Conservation (phyloP, 2,113 vertebrate genomes). For the Limnothrissa miodon region DNA sequence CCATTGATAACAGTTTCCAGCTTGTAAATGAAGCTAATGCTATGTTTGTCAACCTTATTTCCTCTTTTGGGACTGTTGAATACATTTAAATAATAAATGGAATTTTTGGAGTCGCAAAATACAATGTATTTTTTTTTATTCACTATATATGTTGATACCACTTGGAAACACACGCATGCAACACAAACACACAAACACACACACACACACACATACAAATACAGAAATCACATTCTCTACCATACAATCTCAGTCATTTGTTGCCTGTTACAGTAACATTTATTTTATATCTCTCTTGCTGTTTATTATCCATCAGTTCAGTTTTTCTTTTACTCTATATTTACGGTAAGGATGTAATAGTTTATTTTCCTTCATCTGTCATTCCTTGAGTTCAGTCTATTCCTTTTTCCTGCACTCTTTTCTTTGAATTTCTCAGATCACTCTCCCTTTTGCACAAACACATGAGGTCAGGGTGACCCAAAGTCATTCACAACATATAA, state of each 20-base stretch:
- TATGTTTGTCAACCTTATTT: slow-evolving; percentile 71
- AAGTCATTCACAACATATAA: background rate
- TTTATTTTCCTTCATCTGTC: too few species aligned
- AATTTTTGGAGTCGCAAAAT: slow-evolving; percentile 63
- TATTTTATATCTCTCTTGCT: too few species aligned
- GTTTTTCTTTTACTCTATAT: too few species aligned
- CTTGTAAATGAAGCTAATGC: slow-evolving; percentile 65
- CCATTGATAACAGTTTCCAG: slow-evolving; percentile 62
- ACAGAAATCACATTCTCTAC: background rate
- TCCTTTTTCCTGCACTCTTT: background rate
- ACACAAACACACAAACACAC: background rate
- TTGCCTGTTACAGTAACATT: background rate
- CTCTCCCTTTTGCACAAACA: background rate
- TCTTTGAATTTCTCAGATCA: background rate
- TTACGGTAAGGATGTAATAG: too few species aligned
- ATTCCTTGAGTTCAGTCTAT: too few species aligned
- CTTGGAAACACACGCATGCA: background rate
- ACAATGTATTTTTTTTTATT: slow-evolving; percentile 41
- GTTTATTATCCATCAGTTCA: too few species aligned
- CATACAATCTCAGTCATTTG: background rate
- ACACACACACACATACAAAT: background rate
- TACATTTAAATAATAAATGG: slow-evolving; percentile 80
- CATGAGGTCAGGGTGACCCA: background rate
- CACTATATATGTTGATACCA: background rate
- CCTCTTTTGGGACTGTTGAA: slow-evolving; percentile 75